These are phyloP conservation scores for Aquila chrysaetos DNA, from an alignment of 2,797 vertebrate species.

Conservation along the genomic window DNA sequence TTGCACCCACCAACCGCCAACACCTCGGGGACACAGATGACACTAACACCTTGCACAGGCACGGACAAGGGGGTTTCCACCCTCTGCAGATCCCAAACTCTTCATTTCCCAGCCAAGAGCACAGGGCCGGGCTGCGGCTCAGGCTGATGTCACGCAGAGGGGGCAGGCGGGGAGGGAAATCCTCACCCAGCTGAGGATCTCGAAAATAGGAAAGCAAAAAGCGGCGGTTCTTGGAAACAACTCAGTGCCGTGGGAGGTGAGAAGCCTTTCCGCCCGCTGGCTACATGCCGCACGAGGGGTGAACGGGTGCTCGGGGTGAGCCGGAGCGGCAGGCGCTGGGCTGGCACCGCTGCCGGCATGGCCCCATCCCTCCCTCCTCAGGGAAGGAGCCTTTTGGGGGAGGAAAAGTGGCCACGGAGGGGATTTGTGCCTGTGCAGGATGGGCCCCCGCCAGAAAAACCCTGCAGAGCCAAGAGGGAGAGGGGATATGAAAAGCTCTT, in stretches of 20 bases:
- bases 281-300: accelerated
- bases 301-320: background rate
- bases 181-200: background rate
- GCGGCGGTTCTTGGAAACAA: background rate
- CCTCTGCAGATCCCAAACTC: background rate
- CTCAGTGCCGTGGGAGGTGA: background rate
- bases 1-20: accelerated
- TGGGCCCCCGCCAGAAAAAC: background rate
- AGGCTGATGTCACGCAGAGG: accelerated
- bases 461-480: background rate
- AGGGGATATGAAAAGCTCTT: background rate
- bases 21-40: background rate
- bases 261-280: background rate
- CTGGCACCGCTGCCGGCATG: accelerated
- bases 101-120: background rate
- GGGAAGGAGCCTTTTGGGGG: background rate
- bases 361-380: background rate
- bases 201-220: background rate
- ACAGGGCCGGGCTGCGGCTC: accelerated
- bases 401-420: accelerated
- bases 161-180: background rate
- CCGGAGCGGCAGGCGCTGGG: accelerated
- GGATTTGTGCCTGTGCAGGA: background rate
- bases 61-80: background rate
- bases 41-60: background rate